A percentile compares a stretch with the other conserved stretches of the same genome.
These are phyloP conservation scores for Corapipo altera DNA, from an alignment of 2,113 vertebrate genomes.

Conservation along the genomic window DNA sequence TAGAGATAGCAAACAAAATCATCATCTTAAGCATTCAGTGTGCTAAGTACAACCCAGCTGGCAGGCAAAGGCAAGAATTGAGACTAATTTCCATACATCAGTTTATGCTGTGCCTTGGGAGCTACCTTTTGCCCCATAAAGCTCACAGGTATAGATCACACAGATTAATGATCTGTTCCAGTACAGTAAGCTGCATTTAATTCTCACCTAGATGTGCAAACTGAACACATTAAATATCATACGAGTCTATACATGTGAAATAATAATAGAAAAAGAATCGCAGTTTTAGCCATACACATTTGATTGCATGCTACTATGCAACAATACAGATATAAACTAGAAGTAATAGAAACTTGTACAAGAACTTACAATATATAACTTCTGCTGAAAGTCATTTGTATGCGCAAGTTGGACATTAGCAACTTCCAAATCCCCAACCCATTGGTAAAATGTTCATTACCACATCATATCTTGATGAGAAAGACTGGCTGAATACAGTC, in stretches of 20 bases:
- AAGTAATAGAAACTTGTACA: background rate
- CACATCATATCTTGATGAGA: background rate
- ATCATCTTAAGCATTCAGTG: background rate
- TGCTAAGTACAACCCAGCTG: background rate
- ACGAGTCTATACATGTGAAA: background rate
- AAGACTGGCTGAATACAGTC: background rate
- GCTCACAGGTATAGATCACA: background rate
- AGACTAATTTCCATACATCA: background rate
- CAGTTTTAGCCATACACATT: background rate
- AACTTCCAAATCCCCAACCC: background rate
- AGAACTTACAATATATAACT: background rate
- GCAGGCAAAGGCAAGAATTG: background rate
- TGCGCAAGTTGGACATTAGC: background rate
- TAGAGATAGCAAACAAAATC: background rate
- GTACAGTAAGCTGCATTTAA: background rate
- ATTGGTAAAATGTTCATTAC: background rate
- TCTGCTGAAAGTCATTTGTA: background rate
- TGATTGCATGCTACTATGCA: background rate
- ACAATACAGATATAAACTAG: background rate
- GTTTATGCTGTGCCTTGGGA: background rate
- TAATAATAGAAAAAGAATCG: background rate
- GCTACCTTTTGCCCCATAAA: background rate
- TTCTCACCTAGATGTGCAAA: background rate
- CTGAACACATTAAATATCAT: background rate
- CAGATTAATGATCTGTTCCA: background rate